Evolutionary conservation across 2,113 vertebrate species (phyloP), one percentile per base, ranked within the genome.

Genomic region (Tachysurus fulvidraco): DNA sequence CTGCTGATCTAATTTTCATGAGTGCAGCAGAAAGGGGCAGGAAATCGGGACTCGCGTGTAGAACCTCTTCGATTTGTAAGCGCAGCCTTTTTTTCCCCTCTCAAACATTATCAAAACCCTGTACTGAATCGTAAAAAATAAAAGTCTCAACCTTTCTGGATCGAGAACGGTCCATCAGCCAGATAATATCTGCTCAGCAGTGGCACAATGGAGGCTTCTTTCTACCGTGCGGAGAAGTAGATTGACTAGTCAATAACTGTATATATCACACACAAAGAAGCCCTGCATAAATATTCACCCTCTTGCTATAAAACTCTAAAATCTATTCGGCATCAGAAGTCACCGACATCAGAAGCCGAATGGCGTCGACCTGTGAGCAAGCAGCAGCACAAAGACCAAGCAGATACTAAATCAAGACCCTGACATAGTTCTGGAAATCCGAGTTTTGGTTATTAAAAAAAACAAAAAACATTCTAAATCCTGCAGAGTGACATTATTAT

Each of bases 1-100:
- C 73, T 71, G 55, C 23, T 60, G 57, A 50, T 85, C 55, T 76
- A 46, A 85, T 85, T 85, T 85, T 36, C 57, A 84, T 46, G 54
- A 73, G 67, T 59, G 83, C 83, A 46, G 69, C n/a, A 60, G 69
- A 84, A 74, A 76, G 28, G 46, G 36, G 69, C 67, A 62, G 55
- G 36, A 76, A 85, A 62, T 77, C 71, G 3, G 55, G 19, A 25
- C 78, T 44, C 21, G 23, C 55, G 55, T 60, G 28, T 57, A 79
- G 16, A 81, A 25, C 55, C 30, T 25, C 78, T 60, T 60, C 21
- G 30, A 81, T 60, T 60, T 81, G 30, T 44, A 44, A 25, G 12
- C 41, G 78, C 78, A 60, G 28, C 16, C 11, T 50, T 76, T 76
- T 17, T 28, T 21, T 28, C 19, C 8, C 9, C 11, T 19, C 28